These are phyloP conservation scores for Onychostoma macrolepis DNA, from an alignment of 2,113 vertebrate genomes.

Conservation along the genomic window DNA sequence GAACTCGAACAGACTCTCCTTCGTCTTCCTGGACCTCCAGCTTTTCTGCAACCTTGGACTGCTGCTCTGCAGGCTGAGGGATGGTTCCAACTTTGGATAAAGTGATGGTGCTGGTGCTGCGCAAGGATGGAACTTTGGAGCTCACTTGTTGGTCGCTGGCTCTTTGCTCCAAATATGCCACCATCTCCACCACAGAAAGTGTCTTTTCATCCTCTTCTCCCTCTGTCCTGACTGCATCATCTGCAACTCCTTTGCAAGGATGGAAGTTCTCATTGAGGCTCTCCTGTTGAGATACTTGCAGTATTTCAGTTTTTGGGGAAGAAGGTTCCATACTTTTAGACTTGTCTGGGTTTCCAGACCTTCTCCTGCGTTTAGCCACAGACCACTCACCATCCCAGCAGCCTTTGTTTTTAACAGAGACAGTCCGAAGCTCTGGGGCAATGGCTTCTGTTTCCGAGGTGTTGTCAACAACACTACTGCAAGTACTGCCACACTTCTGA, in stretches of 20 bases:
- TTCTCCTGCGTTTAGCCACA: constrained; percentile 84
- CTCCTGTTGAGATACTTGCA: background rate
- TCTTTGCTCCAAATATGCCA: constrained; percentile 89
- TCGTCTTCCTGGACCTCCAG: constrained; percentile 64
- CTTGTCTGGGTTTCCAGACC: constrained; percentile 78
- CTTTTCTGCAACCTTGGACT: constrained; percentile 30
- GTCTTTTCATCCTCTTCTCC: constrained; percentile 66
- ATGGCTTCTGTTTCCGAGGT: constrained; percentile 52
- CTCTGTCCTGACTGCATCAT: constrained; percentile 42
- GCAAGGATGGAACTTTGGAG: constrained; percentile 68
- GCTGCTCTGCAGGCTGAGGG: constrained; percentile 56
- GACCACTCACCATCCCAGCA: constrained; percentile 85
- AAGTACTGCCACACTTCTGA: constrained; percentile 72
- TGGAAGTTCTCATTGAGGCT: background rate
- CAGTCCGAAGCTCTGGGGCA: constrained; percentile 57
- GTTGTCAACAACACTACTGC: background rate
- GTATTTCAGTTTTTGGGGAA: background rate
- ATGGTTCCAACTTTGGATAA: constrained; percentile 67
- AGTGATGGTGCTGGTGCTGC: constrained; percentile 60
- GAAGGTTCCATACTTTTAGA: constrained; percentile 61
- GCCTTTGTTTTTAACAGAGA: constrained; percentile 85
- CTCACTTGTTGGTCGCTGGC: constrained; percentile 77
- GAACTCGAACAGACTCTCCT: constrained; percentile 82
- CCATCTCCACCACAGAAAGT: constrained; percentile 91
- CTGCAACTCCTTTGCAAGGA: constrained; percentile 20